Conservation (phyloP, 2,888 invertebrate species). For the Erebia aethiops region DNA sequence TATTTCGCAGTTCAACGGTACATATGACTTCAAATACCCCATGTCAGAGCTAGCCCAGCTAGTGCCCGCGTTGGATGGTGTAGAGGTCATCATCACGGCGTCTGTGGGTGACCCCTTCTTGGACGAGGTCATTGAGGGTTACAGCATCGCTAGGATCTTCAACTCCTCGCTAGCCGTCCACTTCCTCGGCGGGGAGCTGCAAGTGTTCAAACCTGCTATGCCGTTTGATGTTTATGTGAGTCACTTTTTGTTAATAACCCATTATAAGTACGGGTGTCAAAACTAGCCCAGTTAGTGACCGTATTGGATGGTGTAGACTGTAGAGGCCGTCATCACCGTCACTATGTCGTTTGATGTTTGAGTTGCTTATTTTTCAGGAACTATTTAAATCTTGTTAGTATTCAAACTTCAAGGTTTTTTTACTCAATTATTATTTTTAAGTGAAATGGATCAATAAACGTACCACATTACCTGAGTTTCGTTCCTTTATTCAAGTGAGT, state of each 20-base stretch:
- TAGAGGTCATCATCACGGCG: constrained; percentile 92
- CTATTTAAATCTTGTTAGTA: no score
- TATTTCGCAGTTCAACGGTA: constrained; percentile 90
- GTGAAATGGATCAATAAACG: no score
- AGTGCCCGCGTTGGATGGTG: constrained; percentile 87
- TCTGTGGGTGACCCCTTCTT: constrained; percentile 94
- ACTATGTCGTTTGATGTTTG: no score
- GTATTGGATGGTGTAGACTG: no score
- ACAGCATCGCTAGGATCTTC: constrained; percentile 92
- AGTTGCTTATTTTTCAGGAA: no score
- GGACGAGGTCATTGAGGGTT: constrained; percentile 93
- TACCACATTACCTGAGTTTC: no score
- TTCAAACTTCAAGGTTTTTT: no score
- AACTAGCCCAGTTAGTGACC: constrained; percentile 36
- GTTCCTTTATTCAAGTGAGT: no score
- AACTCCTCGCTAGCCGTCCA: constrained; percentile 92
- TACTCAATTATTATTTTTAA: no score
- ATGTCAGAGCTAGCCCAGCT: constrained; percentile 89
- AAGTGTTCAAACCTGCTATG: constrained; percentile 98
- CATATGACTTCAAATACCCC: constrained; percentile 93
- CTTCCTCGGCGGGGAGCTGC: constrained; percentile 94
- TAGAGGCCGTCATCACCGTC: no score
- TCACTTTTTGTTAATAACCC: not conserved
- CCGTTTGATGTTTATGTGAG: constrained; percentile 93
- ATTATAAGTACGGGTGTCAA: constrained; percentile 59